Conservation (phyloP, 30 jellyfish, hydroid and myxozoan genomes). For the Aurelia aurita complex sp. Pacific region DNA sequence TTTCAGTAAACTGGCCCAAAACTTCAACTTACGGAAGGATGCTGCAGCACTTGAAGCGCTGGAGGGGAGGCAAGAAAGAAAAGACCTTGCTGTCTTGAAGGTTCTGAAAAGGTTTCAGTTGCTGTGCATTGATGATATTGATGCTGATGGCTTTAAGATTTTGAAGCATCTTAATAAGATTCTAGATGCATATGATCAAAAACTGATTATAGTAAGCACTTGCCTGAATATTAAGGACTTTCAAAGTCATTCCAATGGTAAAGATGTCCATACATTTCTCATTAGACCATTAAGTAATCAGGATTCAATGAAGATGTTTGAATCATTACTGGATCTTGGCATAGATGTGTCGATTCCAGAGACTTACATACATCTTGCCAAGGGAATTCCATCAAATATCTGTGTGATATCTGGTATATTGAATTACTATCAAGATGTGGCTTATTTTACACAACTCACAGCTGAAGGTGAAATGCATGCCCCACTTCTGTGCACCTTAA, state of each 20-base stretch:
- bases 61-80: constrained; percentile 20
- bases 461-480: neutral
- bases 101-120: constrained; percentile 10
- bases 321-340: neutral
- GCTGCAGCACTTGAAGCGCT: constrained; percentile 45
- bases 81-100: constrained; percentile 20
- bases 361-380: neutral
- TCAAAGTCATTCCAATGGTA: neutral
- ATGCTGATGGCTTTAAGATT: constrained; percentile 31
- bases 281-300: neutral
- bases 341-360: neutral
- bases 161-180: constrained; percentile 6
- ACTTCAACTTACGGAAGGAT: constrained; percentile 18
- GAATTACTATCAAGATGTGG: neutral
- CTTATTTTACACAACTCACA: neutral
- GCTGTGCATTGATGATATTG: constrained; percentile 32
- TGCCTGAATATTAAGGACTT: neutral
- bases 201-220: constrained; percentile 6
- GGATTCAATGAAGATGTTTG: neutral
- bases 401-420: neutral
- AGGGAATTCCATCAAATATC: constrained; percentile 13
- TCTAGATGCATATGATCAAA: neutral
- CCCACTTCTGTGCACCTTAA: neutral
- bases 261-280: neutral
- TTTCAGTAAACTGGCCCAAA: constrained; percentile 27